A percentile compares a stretch with the other conserved stretches of the same genome.
Evolutionary conservation across 2,888 invertebrate genomes (phyloP).

Genomic region (Steinernema carpocapsae): DNA sequence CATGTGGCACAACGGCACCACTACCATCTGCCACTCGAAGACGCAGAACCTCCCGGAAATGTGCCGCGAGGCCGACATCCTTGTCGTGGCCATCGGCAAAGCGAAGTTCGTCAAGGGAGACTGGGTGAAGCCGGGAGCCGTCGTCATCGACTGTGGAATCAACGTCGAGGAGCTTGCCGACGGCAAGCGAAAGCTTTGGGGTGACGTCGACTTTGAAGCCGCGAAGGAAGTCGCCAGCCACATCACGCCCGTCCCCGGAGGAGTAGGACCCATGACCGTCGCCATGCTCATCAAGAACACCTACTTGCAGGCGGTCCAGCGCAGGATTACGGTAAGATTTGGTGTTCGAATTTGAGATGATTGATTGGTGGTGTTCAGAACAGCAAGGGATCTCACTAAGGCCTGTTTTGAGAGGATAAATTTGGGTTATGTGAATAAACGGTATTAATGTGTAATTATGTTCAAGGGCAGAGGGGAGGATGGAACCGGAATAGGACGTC

Average conservation of each 20-base stretch:
- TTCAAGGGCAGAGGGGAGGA: too few species aligned
- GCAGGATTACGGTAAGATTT: not conserved
- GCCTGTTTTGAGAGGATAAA: not conserved
- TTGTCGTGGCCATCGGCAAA: constrained; percentile 35
- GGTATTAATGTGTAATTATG: too few species aligned
- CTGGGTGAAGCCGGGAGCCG: constrained; percentile 82
- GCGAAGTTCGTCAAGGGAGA: constrained; percentile 35
- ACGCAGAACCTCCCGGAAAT: constrained; percentile 18
- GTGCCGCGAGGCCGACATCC: constrained; percentile 35
- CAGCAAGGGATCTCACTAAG: not conserved
- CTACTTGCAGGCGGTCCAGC: constrained; percentile 78
- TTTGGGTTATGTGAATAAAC: not conserved
- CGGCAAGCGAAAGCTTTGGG: constrained; percentile 73
- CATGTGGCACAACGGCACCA: constrained; percentile 16
- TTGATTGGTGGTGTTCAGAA: not conserved
- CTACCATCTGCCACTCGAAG: constrained; percentile 28
- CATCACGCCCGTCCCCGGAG: constrained; percentile 71
- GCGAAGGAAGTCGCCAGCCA: constrained; percentile 74
- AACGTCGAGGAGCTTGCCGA: constrained; percentile 72
- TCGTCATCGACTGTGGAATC: constrained; percentile 96
- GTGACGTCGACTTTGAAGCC: constrained; percentile 83
- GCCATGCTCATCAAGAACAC: constrained; percentile 84
- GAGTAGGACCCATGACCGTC: constrained; percentile 98
- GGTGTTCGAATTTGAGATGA: not conserved
- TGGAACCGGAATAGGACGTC: too few species aligned